Evolutionary conservation across 2,797 vertebrate species (phyloP).

Genomic region (Chaenodraco wilsoni): DNA sequence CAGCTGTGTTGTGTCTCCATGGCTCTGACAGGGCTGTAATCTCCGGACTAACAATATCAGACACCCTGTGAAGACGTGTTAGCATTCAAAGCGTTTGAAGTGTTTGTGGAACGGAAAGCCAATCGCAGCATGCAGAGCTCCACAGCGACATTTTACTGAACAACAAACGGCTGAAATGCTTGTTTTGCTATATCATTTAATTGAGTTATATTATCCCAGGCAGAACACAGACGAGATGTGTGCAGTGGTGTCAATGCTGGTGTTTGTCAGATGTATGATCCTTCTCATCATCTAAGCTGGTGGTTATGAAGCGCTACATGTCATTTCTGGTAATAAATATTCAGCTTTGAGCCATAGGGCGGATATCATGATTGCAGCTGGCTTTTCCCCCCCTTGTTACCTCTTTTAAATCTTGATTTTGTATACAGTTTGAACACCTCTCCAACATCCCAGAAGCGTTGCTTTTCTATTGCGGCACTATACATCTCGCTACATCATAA

Average conservation of each 20-base stretch:
- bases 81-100: constrained; percentile 74
- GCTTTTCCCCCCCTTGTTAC: not conserved
- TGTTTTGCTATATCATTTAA: constrained; percentile 51
- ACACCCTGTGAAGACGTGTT: constrained; percentile 76
- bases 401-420: constrained; percentile 55
- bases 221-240: constrained; percentile 16
- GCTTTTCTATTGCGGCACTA: constrained; percentile 65
- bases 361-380: constrained; percentile 53
- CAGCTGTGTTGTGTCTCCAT: constrained; percentile 76
- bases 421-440: constrained; percentile 70
- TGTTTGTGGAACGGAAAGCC: constrained; percentile 68
- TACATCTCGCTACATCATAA: constrained; percentile 70
- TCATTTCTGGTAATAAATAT: constrained; percentile 46
- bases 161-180: constrained; percentile 35
- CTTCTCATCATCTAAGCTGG: constrained; percentile 47
- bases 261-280: constrained; percentile 22
- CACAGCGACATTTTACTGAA: constrained; percentile 56
- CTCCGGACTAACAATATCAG: constrained; percentile 80
- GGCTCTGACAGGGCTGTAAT: constrained; percentile 79
- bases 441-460: constrained; percentile 66
- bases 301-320: constrained; percentile 31
- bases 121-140: constrained; percentile 40
- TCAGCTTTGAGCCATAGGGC: constrained; percentile 46
- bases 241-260: not conserved
- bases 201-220: constrained; percentile 19